These are phyloP conservation scores for Pharmacophagus antenor DNA, from an alignment of 2,888 invertebrate genomes.

Conservation along the genomic window DNA sequence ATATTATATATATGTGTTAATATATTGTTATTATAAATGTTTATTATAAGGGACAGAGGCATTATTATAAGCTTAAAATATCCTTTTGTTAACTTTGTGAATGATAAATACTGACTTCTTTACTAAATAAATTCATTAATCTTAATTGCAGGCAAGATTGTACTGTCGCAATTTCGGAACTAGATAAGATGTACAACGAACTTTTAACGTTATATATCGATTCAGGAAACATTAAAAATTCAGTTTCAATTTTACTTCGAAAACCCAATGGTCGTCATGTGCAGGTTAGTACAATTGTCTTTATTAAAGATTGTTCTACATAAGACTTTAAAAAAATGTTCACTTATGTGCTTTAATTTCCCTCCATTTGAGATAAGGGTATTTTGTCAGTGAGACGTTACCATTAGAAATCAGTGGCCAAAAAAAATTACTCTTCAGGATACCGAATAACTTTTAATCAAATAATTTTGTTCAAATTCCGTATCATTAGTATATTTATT, in stretches of 20 bases:
- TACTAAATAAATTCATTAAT: slow-evolving; percentile 10
- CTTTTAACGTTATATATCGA: slow-evolving; percentile 52
- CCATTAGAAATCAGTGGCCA: too few species aligned
- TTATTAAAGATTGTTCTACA: not conserved
- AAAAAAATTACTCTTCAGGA: too few species aligned
- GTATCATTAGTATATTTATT: too few species aligned
- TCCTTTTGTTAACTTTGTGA: not conserved
- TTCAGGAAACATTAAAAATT: slow-evolving; percentile 43
- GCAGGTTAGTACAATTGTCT: slow-evolving; percentile 46
- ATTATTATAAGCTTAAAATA: too few species aligned
- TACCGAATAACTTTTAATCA: too few species aligned
- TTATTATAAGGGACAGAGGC: too few species aligned
- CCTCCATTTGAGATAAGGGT: too few species aligned
- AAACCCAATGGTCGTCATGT: slow-evolving; percentile 53
- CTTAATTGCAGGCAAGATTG: slow-evolving; percentile 51
- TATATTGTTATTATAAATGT: too few species aligned
- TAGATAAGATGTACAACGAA: slow-evolving; percentile 40
- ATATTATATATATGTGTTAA: too few species aligned
- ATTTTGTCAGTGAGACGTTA: too few species aligned
- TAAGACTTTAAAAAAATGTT: not conserved
- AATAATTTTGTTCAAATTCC: too few species aligned
- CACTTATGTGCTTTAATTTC: too few species aligned
- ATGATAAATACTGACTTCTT: not conserved
- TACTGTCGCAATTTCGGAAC: slow-evolving; percentile 47
- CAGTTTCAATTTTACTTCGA: slow-evolving; percentile 49